Evolutionary conservation across 2,113 vertebrate species (phyloP).

Genomic region (Lepisosteus oculatus): DNA sequence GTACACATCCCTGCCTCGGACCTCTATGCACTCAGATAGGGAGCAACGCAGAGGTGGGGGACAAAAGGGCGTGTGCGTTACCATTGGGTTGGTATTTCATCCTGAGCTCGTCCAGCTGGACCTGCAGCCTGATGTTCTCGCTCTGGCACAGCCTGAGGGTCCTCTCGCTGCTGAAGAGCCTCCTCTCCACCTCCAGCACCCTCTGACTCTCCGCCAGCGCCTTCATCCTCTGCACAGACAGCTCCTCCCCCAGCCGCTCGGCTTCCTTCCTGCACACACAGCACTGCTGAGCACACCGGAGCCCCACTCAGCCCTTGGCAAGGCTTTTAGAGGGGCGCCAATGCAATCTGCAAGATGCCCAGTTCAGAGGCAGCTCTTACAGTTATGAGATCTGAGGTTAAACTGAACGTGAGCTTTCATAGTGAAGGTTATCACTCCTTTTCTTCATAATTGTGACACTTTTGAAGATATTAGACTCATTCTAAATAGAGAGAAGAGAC

Average conservation of each 20-base stretch:
- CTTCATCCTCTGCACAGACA: conserved; percentile 90
- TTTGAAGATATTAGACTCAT: too few species aligned
- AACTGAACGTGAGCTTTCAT: too few species aligned
- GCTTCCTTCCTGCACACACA: conserved; percentile 72
- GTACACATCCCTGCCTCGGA: conserved; percentile 51
- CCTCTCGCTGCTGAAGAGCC: conserved; percentile 80
- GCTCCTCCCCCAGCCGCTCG: conserved; percentile 76
- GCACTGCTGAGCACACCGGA: background rate
- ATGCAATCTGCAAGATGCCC: too few species aligned
- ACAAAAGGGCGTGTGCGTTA: conserved; percentile 33
- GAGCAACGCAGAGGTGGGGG: too few species aligned
- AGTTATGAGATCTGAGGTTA: too few species aligned
- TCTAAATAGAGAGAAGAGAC: too few species aligned
- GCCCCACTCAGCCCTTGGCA: too few species aligned
- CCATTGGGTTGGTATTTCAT: conserved; percentile 89
- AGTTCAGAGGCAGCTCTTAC: too few species aligned
- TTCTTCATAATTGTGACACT: too few species aligned
- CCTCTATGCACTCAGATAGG: too few species aligned
- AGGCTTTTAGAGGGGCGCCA: too few species aligned
- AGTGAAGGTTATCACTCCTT: too few species aligned
- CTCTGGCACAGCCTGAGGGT: conserved; percentile 79
- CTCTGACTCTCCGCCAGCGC: conserved; percentile 90
- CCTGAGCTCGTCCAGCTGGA: conserved; percentile 81
- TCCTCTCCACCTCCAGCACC: conserved; percentile 86
- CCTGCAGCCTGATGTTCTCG: conserved; percentile 82